Evolutionary conservation across 2,113 vertebrate species (phyloP), one percentile per base, ranked within the genome.

Genomic region (Parus major): DNA sequence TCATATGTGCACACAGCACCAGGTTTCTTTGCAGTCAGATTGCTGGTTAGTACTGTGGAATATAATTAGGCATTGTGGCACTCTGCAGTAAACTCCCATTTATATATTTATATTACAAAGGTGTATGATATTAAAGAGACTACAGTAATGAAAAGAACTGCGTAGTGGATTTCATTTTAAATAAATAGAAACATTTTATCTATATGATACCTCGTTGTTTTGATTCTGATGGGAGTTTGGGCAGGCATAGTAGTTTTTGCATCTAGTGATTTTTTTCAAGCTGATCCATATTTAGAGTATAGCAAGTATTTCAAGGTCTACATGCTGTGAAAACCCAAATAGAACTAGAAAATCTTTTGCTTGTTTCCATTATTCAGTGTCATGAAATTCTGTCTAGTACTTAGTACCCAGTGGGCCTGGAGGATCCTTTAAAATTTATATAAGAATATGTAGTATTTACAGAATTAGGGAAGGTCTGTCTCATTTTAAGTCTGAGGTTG

Each of bases 21-120:
- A 52, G 42, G 27, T 89, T 92, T 95, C 89, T 87, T 95, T 91
- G 79, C 66, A 77, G 55, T 89, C 46, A 92, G 33, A 60, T 90
- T 94, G 88, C 86, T 22, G 53, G 59, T 77, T 96, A 68, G 85
- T 84, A 39, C 39, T 52, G 12, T 82, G 70, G 36, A 90, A 52
- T 86, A 18, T 23, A 56, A 57, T 71, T 29, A 68, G 96, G 79
- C 42, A 53, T 55, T 92, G 73, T 90, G 89, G 73, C 92, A 83
- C 81, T 93, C n/a, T 42, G 71, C 77, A 69, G 53, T 86, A 42
- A 91, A 86, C 52, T 76, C 20, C 31, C 53, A 11, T 87, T 96
- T 60, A 39, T 39, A 39, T 39, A 39, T 39, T 82, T 86, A 1
- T 57, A 44, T 73, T 77, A 23, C 25, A 61, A 60, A 85, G 84